These are phyloP conservation scores for Ahaetulla prasina DNA, from an alignment of 2,113 vertebrate genomes.

Conservation along the genomic window DNA sequence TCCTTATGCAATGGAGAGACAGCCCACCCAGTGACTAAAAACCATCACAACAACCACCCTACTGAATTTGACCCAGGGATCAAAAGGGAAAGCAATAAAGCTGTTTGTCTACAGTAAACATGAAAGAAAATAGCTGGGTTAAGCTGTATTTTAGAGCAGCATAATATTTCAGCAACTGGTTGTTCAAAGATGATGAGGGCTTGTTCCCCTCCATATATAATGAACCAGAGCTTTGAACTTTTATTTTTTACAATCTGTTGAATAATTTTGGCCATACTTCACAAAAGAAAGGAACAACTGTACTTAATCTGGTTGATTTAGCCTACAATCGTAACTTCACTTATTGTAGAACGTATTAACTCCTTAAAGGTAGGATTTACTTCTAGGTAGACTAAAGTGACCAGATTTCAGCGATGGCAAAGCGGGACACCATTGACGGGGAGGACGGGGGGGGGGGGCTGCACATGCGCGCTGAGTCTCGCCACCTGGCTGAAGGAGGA, in stretches of 20 bases:
- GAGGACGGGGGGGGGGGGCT: too few relatives aligned
- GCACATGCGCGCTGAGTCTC: too few relatives aligned
- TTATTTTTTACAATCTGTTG: not conserved
- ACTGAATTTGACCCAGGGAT: not conserved
- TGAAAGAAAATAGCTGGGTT: not conserved
- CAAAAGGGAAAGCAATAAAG: not conserved
- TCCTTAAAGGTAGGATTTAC: not conserved
- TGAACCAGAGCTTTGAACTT: not conserved
- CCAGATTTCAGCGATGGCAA: too few relatives aligned
- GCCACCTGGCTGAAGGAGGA: too few relatives aligned
- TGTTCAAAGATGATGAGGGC: not conserved
- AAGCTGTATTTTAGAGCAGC: not conserved
- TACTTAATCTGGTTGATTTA: not conserved
- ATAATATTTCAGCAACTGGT: not conserved
- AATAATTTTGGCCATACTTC: not conserved
- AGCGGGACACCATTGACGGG: too few relatives aligned
- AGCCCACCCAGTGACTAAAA: conserved; percentile 30
- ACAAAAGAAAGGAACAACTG: not conserved
- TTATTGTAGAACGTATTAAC: not conserved
- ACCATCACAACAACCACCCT: not conserved
- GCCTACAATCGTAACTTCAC: too few relatives aligned
- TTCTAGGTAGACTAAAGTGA: not conserved
- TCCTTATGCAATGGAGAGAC: not conserved
- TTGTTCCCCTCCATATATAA: not conserved
- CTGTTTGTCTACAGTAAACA: not conserved